Evolutionary conservation across 1,140 invertebrate genomes (phyloP), one percentile per base, ranked within the genome.

Genomic region (Drosophila ananassae): DNA sequence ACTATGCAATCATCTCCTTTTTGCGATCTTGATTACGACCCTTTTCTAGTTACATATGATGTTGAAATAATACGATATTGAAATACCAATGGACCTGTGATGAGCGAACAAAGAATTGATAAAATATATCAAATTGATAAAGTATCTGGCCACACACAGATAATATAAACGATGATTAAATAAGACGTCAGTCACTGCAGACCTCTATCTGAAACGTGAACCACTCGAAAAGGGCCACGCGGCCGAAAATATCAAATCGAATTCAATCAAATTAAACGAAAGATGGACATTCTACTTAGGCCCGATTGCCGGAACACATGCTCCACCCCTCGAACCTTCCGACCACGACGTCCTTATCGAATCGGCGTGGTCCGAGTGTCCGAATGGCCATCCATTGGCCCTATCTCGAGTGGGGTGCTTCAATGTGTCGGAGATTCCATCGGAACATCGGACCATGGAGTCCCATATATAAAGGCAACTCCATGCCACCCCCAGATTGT

Each of bases 391-490:
- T 82, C 66, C 44, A 71, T 60, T 79, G 56, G 60, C 47, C 57
- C 51, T 71, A 89, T 87, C 75, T 76, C 30, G 52, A 87, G 83
- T 82, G 81, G 58, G 39, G n/a, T 10, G 57, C 71, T 69, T 37
- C 58, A 75, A 55, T 46, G 34, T 68, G 77, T 61, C 61, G 47
- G 30, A 56, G 77, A 84, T 72, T 71, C 24, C 51, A 77, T 60
- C 66, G 47, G 7, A n/a, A 46, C 48, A 59, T 47, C 44, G 44
- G 17, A 28, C 13, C n/a, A 44, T 39, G 9, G 13, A 13, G 25
- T 32, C n/a, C 39, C 30, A 66, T 87, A 66, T 87, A 87, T 87
- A 87, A 82, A 82, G 53, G 39, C 51, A 24, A 24, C 10, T 1
- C 17, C 13, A 13, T 3, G 12, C 13, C 39, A 34, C 12, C 21